A percentile compares a stretch with the other conserved stretches of the same genome.
Conservation (phyloP, 2,113 vertebrate genomes). For the Myodes glareolus region DNA sequence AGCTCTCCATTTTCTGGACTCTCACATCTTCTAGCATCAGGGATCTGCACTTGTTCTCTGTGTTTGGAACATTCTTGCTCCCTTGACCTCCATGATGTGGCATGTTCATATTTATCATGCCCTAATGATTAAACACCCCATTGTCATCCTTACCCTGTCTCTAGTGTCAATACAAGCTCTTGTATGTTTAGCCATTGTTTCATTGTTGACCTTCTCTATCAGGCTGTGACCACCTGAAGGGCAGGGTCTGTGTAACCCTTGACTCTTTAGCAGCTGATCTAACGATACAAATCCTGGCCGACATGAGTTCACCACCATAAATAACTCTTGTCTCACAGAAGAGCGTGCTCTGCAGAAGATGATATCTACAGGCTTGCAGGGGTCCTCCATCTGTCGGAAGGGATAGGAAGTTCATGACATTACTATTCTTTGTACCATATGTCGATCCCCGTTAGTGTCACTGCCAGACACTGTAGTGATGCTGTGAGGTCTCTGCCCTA, state of each 20-base stretch:
- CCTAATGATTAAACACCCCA: neutral
- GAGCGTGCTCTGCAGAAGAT: neutral
- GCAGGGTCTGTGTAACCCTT: neutral
- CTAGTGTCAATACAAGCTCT: too few species aligned
- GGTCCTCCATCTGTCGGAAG: neutral
- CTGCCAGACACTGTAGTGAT: too few species aligned
- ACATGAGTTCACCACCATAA: neutral
- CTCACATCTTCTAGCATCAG: neutral
- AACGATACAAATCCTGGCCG: neutral
- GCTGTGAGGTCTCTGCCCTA: too few species aligned
- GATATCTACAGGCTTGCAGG: neutral
- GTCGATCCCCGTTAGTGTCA: neutral
- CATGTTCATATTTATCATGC: neutral
- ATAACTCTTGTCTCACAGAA: neutral
- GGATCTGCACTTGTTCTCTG: neutral
- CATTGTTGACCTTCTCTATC: neutral
- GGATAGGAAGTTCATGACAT: accelerated
- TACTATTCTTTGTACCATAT: neutral
- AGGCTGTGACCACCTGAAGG: neutral
- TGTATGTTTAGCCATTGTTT: neutral
- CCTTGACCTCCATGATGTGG: neutral
- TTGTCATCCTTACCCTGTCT: neutral
- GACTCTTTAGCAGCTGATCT: neutral
- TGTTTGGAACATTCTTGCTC: neutral
- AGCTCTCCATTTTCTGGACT: neutral